Evolutionary conservation across 2,888 invertebrate genomes (phyloP), one percentile per base, ranked within the genome.

Genomic region (Sympetrum striolatum): DNA sequence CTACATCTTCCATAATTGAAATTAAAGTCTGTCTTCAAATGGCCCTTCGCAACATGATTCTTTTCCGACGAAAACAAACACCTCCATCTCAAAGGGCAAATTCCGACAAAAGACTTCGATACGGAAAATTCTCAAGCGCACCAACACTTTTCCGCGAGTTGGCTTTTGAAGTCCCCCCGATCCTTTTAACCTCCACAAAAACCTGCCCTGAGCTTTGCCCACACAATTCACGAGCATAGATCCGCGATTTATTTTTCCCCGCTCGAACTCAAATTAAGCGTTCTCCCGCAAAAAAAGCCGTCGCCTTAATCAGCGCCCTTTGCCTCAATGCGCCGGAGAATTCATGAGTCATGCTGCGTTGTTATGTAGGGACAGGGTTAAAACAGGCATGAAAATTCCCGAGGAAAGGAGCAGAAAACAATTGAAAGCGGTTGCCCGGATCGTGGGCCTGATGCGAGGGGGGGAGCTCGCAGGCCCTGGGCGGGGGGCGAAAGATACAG

Each of bases 311-410:
- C 73, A 73, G 73, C 31, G 73, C 73, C 3, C n/a, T 73, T 73
- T 73, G 31, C 73, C 31, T 73, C 73, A 73, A 73, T 73, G 73
- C 73, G 73, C 73, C 81, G 25, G 81, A 81, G 48, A 81, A 81
- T 81, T 81, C 81, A 81, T 48, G 81, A 81, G 81, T 81, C 48
- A 44, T 81, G 48, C 25, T 44, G 81, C 81, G 48, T 22, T 25
- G 44, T 15, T 39, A 44, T 44, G 81, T 81, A 48, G n/a, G 81
- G 44, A 39, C 25, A 25, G 81, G 48, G 80, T 22, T 39, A 81
- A 81, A 81, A 44, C 81, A 44, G 81, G 81, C 81, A 48, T 48
- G 81, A 81, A 81, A 81, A 44, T 81, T 81, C 81, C 53, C 44
- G 81, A 48, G 44, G 81, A 48, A 81, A 48, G 44, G 48, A 25